Evolutionary conservation across 1,140 invertebrate species (phyloP), one percentile per base, ranked within the genome.

Genomic region (Glomeris maerens): DNA sequence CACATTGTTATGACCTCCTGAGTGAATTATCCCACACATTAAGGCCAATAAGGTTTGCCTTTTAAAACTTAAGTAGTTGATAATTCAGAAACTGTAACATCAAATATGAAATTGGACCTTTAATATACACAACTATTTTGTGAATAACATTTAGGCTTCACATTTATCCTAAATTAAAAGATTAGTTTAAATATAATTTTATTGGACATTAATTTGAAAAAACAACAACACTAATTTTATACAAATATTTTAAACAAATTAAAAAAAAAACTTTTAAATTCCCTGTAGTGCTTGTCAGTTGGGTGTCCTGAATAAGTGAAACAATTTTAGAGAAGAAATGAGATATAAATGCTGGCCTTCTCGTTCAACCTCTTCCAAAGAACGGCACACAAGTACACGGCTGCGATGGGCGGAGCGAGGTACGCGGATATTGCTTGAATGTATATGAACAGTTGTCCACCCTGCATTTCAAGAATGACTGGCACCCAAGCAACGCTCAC

Each of bases 391-490:
- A 72, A 55, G 55, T 71, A 75, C 5, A 72, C 61, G 26, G 64
- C 63, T 14, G 69, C 69, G 46, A 75, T 69, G 2, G 72, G 73
- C 7, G 73, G 72, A 0, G 71, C 64, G 17, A 74, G 54, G 58
- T 72, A 72, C 27, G 66, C 62, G 29, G 66, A 62, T 20, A 75
- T 63, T 42, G 64, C 63, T 56, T 74, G 70, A 13, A 75, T 74
- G 55, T 75, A 75, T 31, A 72, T 64, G 55, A 67, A 74, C 1
- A 75, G 58, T 54, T 75, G 70, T n/a, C 70, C 69, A 4, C 72
- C 70, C 57, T 74, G 70, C 52, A 66, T 64, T 41, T 62, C 57
- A 52, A 72, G 64, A 25, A 75, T 65, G 17, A 75, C 62, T 3
- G 73, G 73, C n/a, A 75, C 67, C 72, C 72, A 74, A 1, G 62